Base-by-base conservation (phyloP, 2,888 invertebrate species). In the Platycheirus albimanus region DNA sequence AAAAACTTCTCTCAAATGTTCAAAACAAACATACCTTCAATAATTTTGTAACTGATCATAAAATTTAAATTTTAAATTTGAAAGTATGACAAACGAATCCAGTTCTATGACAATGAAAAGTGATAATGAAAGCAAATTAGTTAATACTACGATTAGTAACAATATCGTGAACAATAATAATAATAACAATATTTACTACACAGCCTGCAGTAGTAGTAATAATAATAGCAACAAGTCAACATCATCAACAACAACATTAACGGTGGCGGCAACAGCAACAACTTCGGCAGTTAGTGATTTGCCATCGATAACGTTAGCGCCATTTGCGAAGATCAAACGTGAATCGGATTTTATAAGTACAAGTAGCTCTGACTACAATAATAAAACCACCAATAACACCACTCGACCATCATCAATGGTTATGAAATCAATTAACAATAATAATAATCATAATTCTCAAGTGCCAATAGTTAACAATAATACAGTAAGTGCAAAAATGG, bases 401-500 rank as follows among this genome's bases (percentile, higher is more conserved):
- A 63, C n/a, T 15, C 49, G 43, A 49, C 43, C 58, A 41, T 36
- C 64, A 64, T 67, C 79, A 74, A 64, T 78, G 77, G 64, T 78
- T 78, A 78, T 71, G 61, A 77, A 78, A 72, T 67, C 77, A 69
- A 47, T 61, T 66, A 76, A 38, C 17, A 72, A 15, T 28, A 33
- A 41, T 24, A 47, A 58, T 33, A 84, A 74, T 80, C 77, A 72
- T 41, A 85, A 81, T 84, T 84, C 84, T 56, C 84, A 85, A 85
- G 85, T 84, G 85, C 84, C 85, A 81, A 47, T 41, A 77, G 58
- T 75, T 19, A 61, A 30, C 15, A 61, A 45, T 13, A 61, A 43
- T 45, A 61, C 85, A 74, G 87, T 86, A 84, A 89, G 88, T 77
- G 88, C 90, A 52, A 91, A 91, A 87, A 95, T 96, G 92, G 96